Evolutionary conservation across 2,888 invertebrate species (phyloP).

Genomic region (Quadriops clusia): DNA sequence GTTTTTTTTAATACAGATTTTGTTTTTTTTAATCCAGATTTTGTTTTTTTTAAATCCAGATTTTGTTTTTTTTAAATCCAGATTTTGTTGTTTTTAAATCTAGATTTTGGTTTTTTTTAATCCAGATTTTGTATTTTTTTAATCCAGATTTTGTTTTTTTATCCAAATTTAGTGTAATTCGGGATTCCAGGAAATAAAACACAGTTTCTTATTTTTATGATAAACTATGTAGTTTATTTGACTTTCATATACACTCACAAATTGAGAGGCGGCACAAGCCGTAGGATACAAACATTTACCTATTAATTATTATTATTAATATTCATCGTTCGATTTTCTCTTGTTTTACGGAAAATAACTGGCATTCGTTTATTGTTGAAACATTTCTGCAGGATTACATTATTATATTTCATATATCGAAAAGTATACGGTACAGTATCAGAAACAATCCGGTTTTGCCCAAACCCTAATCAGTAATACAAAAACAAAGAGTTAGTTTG

Average conservation of each 20-base stretch:
- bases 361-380: conserved; percentile 27
- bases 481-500: too few relatives aligned
- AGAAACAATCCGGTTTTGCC: conserved; percentile 11
- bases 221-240: conserved; percentile 43
- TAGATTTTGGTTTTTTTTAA: too few relatives aligned
- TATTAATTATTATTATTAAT: conserved; percentile 42
- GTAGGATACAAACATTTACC: conserved; percentile 43
- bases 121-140: too few relatives aligned
- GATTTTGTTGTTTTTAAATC: too few relatives aligned
- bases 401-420: conserved; percentile 2
- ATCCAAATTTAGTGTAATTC: background rate
- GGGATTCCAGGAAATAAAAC: conserved; percentile 1
- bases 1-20: too few relatives aligned
- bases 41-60: too few relatives aligned
- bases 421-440: conserved; percentile 2
- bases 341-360: conserved; percentile 32
- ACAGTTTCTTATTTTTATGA: conserved; percentile 28
- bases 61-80: too few relatives aligned
- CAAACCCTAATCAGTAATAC: too few relatives aligned
- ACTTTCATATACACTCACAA: conserved; percentile 43
- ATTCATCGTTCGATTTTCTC: conserved; percentile 34
- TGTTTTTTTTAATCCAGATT: too few relatives aligned
- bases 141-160: too few relatives aligned
- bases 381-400: conserved; percentile 16
- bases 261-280: conserved; percentile 41